Conservation (phyloP, 2,888 invertebrate species). For the Ornithoptera alexandrae region DNA sequence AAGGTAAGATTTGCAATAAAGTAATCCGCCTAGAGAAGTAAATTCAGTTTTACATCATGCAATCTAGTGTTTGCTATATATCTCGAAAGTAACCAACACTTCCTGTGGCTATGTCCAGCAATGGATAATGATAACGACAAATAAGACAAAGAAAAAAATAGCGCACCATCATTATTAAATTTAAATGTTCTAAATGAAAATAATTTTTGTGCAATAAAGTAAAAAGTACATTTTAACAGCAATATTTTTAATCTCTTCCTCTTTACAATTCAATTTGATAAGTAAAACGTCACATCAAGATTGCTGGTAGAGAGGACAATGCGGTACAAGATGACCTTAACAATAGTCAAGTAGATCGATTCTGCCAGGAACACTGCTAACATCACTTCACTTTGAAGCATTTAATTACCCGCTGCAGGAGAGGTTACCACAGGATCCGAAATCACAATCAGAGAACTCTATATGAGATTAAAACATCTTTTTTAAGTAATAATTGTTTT, state of each 20-base stretch:
- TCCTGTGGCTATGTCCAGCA: too few species aligned
- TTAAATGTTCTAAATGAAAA: too few species aligned
- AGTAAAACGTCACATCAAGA: conserved; percentile 1
- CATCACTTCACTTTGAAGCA: conserved; percentile 28
- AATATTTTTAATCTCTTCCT: background rate
- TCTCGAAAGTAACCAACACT: too few species aligned
- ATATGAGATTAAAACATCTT: background rate
- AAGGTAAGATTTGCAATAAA: too few species aligned
- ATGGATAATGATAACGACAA: too few species aligned
- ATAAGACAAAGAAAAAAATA: too few species aligned
- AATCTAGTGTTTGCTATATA: too few species aligned
- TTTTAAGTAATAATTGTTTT: background rate
- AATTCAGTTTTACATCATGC: too few species aligned
- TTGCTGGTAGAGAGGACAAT: conserved; percentile 25
- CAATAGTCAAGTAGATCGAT: conserved; percentile 33
- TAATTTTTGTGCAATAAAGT: too few species aligned
- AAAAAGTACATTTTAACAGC: too few species aligned
- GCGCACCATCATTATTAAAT: too few species aligned
- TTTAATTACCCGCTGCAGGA: conserved; percentile 31
- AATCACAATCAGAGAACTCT: background rate
- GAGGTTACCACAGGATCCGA: background rate
- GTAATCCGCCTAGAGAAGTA: too few species aligned
- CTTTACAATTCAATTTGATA: background rate
- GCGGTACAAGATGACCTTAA: conserved; percentile 21
- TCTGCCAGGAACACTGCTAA: conserved; percentile 33